Evolutionary conservation across 2,113 vertebrate species (phyloP).

Genomic region (Narcine bancroftii): DNA sequence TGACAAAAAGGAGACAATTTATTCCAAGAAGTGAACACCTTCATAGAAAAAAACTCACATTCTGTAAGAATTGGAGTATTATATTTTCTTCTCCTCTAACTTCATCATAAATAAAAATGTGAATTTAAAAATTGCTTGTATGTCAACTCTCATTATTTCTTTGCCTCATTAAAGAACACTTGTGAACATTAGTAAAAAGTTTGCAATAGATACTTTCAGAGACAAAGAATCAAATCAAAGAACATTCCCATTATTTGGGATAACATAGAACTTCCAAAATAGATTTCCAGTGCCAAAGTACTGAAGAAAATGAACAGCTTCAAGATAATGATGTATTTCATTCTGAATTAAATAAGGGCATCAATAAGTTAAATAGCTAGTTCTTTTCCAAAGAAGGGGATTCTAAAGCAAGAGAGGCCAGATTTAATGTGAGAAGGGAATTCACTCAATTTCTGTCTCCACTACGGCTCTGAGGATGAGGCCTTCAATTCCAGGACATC

Average conservation of each 20-base stretch:
- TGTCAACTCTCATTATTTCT: no score
- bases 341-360: no score
- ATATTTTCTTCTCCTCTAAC: neutral
- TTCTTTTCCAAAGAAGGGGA: no score
- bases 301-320: neutral
- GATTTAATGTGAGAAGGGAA: no score
- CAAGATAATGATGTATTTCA: no score
- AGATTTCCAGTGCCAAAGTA: neutral
- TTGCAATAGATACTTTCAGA: no score
- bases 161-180: neutral
- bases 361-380: no score
- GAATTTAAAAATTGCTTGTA: neutral
- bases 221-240: neutral
- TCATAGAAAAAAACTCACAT: neutral
- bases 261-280: neutral
- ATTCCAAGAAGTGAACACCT: slow-evolving; percentile 9
- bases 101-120: neutral
- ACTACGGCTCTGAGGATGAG: no score
- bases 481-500: no score
- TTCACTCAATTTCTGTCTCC: no score
- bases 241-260: neutral
- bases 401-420: no score
- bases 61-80: neutral
- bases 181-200: neutral
- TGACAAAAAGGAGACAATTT: neutral